Conservation (phyloP, 2,113 vertebrate genomes). For the Emberiza fucata region DNA sequence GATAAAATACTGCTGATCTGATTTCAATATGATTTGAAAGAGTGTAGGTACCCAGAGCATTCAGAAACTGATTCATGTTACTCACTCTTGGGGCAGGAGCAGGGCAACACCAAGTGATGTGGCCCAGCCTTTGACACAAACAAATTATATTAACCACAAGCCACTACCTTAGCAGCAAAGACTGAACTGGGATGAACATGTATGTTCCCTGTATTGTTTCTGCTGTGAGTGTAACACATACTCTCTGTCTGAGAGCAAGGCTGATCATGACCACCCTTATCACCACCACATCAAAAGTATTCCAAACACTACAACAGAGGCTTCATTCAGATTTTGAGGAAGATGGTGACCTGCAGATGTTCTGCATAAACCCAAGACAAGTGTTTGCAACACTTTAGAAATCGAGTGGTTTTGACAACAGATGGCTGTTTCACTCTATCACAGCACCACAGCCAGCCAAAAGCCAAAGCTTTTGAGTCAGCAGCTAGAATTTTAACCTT, state of each 20-base stretch:
- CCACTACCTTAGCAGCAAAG: neutral
- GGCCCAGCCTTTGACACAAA: neutral
- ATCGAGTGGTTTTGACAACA: neutral
- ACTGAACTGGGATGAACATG: neutral
- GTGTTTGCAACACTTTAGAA: neutral
- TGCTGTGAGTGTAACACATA: neutral
- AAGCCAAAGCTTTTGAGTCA: neutral
- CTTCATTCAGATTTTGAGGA: neutral
- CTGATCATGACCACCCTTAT: neutral
- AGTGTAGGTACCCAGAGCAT: neutral
- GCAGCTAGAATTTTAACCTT: neutral
- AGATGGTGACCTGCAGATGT: neutral
- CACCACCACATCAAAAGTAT: neutral
- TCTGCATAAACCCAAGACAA: neutral
- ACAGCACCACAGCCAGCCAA: neutral
- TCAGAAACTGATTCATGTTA: neutral
- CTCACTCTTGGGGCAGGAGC: neutral
- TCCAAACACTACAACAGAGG: neutral
- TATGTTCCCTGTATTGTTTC: no score
- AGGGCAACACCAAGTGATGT: neutral
- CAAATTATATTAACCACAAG: neutral
- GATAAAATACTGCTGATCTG: neutral
- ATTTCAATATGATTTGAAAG: neutral
- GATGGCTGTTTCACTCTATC: neutral
- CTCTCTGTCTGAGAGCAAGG: neutral